These are phyloP conservation scores for Pogoniulus pusillus DNA, from an alignment of 2,797 vertebrate species.

Conservation along the genomic window DNA sequence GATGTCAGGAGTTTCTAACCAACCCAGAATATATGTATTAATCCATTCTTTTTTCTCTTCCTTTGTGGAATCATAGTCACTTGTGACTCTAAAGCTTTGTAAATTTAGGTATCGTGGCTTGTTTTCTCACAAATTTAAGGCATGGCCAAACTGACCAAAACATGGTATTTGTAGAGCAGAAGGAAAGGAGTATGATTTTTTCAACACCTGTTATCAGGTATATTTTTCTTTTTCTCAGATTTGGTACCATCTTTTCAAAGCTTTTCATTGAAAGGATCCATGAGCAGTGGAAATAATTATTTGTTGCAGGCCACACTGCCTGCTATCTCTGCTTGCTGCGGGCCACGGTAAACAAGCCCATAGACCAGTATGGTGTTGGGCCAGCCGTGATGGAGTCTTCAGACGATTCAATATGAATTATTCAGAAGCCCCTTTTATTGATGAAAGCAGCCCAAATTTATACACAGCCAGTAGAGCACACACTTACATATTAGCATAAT, in stretches of 20 bases:
- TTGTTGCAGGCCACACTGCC: too few species aligned
- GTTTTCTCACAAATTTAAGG: neutral
- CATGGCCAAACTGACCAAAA: neutral
- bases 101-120: neutral
- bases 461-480: too few species aligned
- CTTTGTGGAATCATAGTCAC: neutral
- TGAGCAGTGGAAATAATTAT: neutral
- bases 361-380: too few species aligned
- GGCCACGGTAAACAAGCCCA: too few species aligned
- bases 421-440: too few species aligned
- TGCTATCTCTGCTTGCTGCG: too few species aligned
- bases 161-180: neutral
- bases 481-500: too few species aligned
- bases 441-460: too few species aligned
- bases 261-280: neutral
- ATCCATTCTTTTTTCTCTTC: accelerated
- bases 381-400: too few species aligned
- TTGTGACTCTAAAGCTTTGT: neutral
- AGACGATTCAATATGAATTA: too few species aligned
- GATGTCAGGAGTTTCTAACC: neutral
- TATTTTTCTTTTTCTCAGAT: neutral
- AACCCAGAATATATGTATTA: neutral
- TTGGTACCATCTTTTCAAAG: neutral
- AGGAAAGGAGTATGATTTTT: neutral
- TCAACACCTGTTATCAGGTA: neutral